Conservation (phyloP, 2,888 invertebrate genomes). For the Xestia c-nigrum region DNA sequence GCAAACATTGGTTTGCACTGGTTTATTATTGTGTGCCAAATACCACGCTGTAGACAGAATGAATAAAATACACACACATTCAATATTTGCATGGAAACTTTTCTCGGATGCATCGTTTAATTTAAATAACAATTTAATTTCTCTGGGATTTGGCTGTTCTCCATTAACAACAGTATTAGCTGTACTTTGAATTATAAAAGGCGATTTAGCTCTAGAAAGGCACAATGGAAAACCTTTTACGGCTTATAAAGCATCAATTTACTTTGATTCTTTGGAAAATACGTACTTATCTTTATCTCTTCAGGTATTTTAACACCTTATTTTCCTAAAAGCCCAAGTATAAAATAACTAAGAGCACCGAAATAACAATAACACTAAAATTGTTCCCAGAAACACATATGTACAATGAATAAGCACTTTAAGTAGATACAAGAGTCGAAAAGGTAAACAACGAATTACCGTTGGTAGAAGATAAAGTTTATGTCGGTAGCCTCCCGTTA, state of each 20-base stretch:
- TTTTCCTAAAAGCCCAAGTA: conserved; percentile 15
- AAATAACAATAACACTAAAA: conserved; percentile 37
- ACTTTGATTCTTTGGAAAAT: conserved; percentile 5
- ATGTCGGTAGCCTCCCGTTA: conserved; percentile 72
- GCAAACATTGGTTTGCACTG: conserved; percentile 57
- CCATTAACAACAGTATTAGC: conserved; percentile 10
- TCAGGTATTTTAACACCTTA: conserved; percentile 4
- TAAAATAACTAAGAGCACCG: background rate
- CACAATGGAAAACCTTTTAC: conserved; percentile 10
- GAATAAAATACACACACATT: conserved; percentile 37
- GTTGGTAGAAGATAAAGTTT: conserved; percentile 70
- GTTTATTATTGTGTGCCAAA: conserved; percentile 63
- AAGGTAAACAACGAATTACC: conserved; percentile 73
- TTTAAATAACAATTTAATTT: conserved; percentile 12
- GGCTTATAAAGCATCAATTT: conserved; percentile 6
- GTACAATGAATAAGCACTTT: conserved; percentile 26
- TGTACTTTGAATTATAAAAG: background rate
- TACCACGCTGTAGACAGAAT: conserved; percentile 42
- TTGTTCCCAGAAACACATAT: conserved; percentile 32
- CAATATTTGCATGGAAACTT: conserved; percentile 46
- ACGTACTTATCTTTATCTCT: conserved; percentile 8
- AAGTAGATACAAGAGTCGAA: conserved; percentile 64
- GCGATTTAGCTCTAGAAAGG: conserved; percentile 14
- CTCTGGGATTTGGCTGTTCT: conserved; percentile 21
- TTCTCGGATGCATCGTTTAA: conserved; percentile 21